phyloP scores from a whole-genome alignment of 2,113 vertebrate genomes.

The Gorsachius goisagi region DNA sequence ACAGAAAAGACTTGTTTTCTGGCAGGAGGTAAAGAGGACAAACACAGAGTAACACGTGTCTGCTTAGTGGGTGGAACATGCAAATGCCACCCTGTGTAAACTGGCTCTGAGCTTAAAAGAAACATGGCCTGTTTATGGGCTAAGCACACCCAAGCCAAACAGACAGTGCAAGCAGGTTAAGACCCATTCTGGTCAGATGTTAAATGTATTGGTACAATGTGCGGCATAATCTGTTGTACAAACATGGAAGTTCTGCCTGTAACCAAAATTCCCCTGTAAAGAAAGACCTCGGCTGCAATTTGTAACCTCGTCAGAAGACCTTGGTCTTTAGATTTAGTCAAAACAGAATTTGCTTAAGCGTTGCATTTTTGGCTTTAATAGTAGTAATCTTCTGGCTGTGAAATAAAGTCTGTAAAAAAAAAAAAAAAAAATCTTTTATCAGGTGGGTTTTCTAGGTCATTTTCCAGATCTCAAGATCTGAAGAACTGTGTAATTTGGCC shows the following conservation, averaged over 20 bases:
- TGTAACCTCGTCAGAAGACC: background rate
- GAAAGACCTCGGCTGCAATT: background rate
- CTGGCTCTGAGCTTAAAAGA: background rate
- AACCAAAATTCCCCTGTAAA: background rate
- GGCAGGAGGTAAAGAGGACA: background rate
- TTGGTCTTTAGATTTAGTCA: background rate
- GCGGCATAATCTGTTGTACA: background rate
- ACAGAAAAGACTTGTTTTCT: background rate
- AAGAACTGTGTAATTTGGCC: background rate
- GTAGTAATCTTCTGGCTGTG: background rate
- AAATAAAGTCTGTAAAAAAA: background rate
- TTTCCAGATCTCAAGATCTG: background rate
- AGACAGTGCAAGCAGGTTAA: background rate
- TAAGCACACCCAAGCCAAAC: background rate
- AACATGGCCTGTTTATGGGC: background rate
- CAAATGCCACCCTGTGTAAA: background rate
- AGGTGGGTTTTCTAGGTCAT: background rate
- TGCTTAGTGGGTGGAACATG: background rate
- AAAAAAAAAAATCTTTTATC: background rate
- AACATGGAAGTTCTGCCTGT: background rate
- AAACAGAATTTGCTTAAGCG: background rate
- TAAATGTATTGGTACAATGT: background rate
- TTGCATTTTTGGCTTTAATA: background rate
- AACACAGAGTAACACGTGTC: background rate
- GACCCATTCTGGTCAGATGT: background rate